Conservation (phyloP, 2,113 vertebrate genomes). For the Entelurus aequoreus region DNA sequence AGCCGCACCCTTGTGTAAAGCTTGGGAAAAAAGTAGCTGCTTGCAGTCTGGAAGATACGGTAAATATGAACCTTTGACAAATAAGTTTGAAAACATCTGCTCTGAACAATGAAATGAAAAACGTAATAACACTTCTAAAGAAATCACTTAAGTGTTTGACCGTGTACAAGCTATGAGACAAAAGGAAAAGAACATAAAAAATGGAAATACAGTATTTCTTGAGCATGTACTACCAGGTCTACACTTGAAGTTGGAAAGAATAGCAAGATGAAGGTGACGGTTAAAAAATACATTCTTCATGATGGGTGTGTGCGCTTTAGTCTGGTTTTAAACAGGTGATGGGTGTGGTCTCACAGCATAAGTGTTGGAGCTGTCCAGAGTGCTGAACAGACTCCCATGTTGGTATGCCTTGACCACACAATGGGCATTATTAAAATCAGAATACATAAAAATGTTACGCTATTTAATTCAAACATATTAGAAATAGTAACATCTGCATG, state of each 20-base stretch:
- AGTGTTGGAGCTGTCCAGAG: constrained; percentile 31
- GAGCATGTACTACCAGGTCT: background rate
- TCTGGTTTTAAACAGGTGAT: background rate
- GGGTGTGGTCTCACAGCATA: background rate
- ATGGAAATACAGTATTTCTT: background rate
- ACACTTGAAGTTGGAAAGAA: background rate
- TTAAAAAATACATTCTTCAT: background rate
- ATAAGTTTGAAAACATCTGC: too few relatives aligned
- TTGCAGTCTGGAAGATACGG: background rate
- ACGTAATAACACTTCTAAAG: background rate
- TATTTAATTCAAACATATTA: too few relatives aligned
- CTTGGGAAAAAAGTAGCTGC: too few relatives aligned
- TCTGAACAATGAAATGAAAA: background rate
- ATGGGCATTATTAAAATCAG: too few relatives aligned
- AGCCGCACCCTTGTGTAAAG: too few relatives aligned
- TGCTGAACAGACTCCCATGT: constrained; percentile 10
- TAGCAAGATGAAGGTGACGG: background rate
- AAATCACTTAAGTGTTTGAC: constrained; percentile 6
- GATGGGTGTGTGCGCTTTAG: background rate
- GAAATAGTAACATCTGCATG: too few relatives aligned
- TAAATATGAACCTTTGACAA: background rate
- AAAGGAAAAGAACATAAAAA: background rate
- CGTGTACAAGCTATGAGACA: background rate
- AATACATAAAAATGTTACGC: too few relatives aligned
- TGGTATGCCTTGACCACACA: background rate